Percentiles rank a stretch among this genome's conserved stretches.
Conservation (phyloP, 2,113 vertebrate genomes). For the Rhabdomys dilectus region DNA sequence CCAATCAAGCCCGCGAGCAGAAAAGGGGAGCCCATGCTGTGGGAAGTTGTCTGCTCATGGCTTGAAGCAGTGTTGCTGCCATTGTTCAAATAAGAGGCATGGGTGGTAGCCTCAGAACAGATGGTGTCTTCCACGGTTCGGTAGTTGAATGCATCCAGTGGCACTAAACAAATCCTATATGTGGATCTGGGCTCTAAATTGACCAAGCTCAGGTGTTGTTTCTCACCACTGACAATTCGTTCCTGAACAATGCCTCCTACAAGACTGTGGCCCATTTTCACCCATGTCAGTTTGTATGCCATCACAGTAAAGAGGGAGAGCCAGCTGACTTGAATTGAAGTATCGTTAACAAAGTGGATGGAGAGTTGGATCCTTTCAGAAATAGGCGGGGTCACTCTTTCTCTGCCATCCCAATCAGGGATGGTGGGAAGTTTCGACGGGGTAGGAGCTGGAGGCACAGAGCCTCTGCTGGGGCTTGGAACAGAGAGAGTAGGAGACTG, state of each 20-base stretch:
- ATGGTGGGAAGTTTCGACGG: slow-evolving; percentile 86
- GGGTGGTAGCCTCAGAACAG: slow-evolving; percentile 94
- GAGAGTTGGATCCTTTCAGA: slow-evolving; percentile 93
- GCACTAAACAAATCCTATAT: slow-evolving; percentile 96
- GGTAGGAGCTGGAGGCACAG: slow-evolving; percentile 80
- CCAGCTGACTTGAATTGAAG: slow-evolving; percentile 96
- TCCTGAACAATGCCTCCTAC: slow-evolving; percentile 95
- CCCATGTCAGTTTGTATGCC: slow-evolving; percentile 97
- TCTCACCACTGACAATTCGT: slow-evolving; percentile 93
- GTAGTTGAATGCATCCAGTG: slow-evolving; percentile 94
- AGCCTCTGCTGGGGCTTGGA: slow-evolving; percentile 77
- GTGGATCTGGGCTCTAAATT: slow-evolving; percentile 94
- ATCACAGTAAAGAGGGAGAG: slow-evolving; percentile 93
- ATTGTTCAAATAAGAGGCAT: slow-evolving; percentile 87
- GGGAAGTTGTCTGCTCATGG: slow-evolving; percentile 93
- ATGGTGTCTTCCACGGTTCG: slow-evolving; percentile 94
- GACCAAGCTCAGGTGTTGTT: slow-evolving; percentile 90
- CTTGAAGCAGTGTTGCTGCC: slow-evolving; percentile 91
- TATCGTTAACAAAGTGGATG: slow-evolving; percentile 94
- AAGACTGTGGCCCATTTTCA: slow-evolving; percentile 96
- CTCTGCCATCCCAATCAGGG: slow-evolving; percentile 86
- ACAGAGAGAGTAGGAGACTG: slow-evolving; percentile 74
- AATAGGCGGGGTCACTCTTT: slow-evolving; percentile 89
- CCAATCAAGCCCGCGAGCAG: slow-evolving; percentile 97
- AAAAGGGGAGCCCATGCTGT: slow-evolving; percentile 94